Conservation (phyloP, 2,888 invertebrate species). For the Andrena dorsata region DNA sequence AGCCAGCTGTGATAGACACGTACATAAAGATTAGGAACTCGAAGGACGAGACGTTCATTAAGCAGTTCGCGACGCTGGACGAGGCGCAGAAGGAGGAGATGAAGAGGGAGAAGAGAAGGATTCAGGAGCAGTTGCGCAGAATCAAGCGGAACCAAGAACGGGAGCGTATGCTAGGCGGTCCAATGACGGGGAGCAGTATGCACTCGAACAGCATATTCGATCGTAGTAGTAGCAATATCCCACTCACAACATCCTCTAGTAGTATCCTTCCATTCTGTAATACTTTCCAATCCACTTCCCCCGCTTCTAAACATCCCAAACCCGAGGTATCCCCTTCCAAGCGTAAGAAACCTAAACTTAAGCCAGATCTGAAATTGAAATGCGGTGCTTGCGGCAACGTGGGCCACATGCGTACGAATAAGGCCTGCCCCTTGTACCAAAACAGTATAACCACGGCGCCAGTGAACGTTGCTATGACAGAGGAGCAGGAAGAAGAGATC, state of each 20-base stretch:
- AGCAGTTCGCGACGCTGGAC: slow-evolving; percentile 98
- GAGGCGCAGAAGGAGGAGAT: slow-evolving; percentile 99
- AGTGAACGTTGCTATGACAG: slow-evolving; percentile 90
- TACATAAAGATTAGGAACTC: slow-evolving; percentile 98
- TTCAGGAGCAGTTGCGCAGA: slow-evolving; percentile 97
- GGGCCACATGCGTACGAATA: slow-evolving; percentile 95
- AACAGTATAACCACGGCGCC: slow-evolving; percentile 87
- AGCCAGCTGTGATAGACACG: slow-evolving; percentile 97
- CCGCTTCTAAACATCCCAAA: slow-evolving; percentile 77
- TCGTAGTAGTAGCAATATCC: slow-evolving; percentile 76
- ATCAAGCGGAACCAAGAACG: slow-evolving; percentile 97
- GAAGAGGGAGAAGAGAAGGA: slow-evolving; percentile 97
- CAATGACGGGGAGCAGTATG: slow-evolving; percentile 35
- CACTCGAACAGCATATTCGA: slow-evolving; percentile 72
- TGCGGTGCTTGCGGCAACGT: slow-evolving; percentile 98
- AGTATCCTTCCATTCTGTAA: slow-evolving; percentile 80
- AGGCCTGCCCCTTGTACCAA: slow-evolving; percentile 97
- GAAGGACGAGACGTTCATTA: slow-evolving; percentile 95
- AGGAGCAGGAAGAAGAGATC: slow-evolving; percentile 93
- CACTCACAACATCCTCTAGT: slow-evolving; percentile 76
- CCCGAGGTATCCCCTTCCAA: slow-evolving; percentile 86
- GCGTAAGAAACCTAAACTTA: slow-evolving; percentile 93
- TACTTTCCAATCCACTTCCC: slow-evolving; percentile 75
- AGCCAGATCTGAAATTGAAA: slow-evolving; percentile 95
- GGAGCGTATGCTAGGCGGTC: slow-evolving; percentile 88